These are phyloP conservation scores for Acrobasis consociella DNA, from an alignment of 2,888 invertebrate species.

Conservation along the genomic window DNA sequence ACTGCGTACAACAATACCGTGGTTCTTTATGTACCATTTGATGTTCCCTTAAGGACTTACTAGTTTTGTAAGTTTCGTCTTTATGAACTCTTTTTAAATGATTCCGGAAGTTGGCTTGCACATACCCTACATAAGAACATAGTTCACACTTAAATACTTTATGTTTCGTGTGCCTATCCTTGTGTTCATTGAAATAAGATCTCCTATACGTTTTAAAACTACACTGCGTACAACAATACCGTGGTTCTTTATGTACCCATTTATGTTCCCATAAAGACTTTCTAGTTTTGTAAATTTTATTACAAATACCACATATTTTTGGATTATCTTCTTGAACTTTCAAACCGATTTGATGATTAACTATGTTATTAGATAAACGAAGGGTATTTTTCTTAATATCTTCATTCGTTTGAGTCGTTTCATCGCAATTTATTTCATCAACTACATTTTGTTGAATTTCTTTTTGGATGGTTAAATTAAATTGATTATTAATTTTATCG, in stretches of 20 bases:
- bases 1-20: neutral
- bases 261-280: neutral
- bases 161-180: slow-evolving; percentile 10
- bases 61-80: neutral
- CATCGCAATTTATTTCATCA: too few species aligned
- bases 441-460: too few species aligned
- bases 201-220: neutral
- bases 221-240: slow-evolving; percentile 2
- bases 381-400: too few species aligned
- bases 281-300: slow-evolving; percentile 5
- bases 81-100: neutral
- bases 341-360: too few species aligned
- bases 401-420: too few species aligned
- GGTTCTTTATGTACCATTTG: neutral
- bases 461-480: too few species aligned
- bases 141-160: neutral
- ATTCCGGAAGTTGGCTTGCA: neutral
- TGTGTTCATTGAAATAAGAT: neutral
- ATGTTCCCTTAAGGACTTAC: neutral
- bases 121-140: neutral
- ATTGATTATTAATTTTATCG: too few species aligned
- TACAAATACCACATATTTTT: slow-evolving; percentile 9
- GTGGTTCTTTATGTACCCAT: neutral
- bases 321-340: too few species aligned
- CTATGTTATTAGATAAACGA: too few species aligned